Base-by-base conservation (phyloP, 2,797 vertebrate genomes). In the Pangasius sanitwongsei region DNA sequence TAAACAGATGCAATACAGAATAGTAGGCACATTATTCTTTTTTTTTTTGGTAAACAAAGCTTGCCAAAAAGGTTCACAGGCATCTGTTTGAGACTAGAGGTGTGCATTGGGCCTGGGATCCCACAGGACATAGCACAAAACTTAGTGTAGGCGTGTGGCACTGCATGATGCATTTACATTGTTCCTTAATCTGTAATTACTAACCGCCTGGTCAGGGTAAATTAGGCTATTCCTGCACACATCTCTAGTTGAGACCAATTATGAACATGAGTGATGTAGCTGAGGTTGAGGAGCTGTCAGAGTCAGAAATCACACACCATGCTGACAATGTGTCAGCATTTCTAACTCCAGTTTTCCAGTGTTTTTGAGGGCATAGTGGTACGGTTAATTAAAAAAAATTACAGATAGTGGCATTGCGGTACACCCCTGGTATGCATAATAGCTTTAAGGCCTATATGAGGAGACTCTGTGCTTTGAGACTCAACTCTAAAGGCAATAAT, bases 261-360 rank as follows among this genome's bases (percentile, higher is more conserved):
- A 50, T 67, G 61, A n/a, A 65, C 61, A 50, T 48, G 61, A 82
- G 34, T 82, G 55, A 82, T 61, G n/a, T 82, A 59, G 82, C 25
- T 20, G 82, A 84, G 61, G 82, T 67, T 2, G 41, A 83, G 82
- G 57, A 83, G n/a, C 20, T 83, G 59, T 16, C 82, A 65, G 37
- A 63, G 37, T 25, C 59, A 65, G 61, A 48, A 31, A 59, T 81
- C 53, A 48, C 34, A 31, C 61, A 82, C 13, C 59, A 65, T 48
- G 61, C 41, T 83, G 82, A 48, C 53, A 18, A 53, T 1, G 77
- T 81, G 31, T 61, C 20, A 50, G 55, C 31, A 3, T 82, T 82
- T 59, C 20, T 34, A 50, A 77, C 78, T 81, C 53, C 50, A 55
- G 16, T 3, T 31, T 55, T 34, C 6, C 50, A 20, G 6, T 53